Conservation (phyloP, 2,113 vertebrate genomes). For the Eolophus roseicapilla region DNA sequence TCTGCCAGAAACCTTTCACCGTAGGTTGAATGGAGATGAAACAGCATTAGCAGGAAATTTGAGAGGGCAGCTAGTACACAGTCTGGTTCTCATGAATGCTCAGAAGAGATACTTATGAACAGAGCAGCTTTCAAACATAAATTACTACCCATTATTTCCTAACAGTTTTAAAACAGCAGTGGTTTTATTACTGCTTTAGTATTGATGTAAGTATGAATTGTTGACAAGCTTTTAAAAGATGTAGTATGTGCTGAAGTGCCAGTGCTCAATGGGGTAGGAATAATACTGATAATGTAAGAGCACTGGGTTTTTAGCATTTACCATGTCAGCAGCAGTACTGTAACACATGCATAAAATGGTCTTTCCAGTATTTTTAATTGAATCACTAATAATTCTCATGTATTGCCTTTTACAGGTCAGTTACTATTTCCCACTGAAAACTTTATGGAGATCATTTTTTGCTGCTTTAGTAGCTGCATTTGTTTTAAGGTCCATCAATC, state of each 20-base stretch:
- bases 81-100: not conserved
- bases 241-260: not conserved
- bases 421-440: slow-evolving; percentile 98
- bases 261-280: not conserved
- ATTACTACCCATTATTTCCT: not conserved
- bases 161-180: not conserved
- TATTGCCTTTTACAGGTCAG: slow-evolving; percentile 83
- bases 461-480: slow-evolving; percentile 97
- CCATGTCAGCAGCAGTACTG: not conserved
- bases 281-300: not conserved
- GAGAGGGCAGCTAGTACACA: not conserved
- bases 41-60: not conserved
- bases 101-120: not conserved
- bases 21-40: not conserved
- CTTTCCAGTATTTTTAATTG: not conserved
- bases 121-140: not conserved
- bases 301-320: not conserved
- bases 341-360: not conserved
- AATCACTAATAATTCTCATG: not conserved
- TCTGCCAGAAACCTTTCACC: not conserved
- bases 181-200: not conserved
- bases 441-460: slow-evolving; percentile 97
- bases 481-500: slow-evolving; percentile 96
- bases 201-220: not conserved
- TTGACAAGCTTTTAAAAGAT: not conserved